Base-by-base conservation (phyloP, 2,888 invertebrate genomes). In the Zootermopsis nevadensis region DNA sequence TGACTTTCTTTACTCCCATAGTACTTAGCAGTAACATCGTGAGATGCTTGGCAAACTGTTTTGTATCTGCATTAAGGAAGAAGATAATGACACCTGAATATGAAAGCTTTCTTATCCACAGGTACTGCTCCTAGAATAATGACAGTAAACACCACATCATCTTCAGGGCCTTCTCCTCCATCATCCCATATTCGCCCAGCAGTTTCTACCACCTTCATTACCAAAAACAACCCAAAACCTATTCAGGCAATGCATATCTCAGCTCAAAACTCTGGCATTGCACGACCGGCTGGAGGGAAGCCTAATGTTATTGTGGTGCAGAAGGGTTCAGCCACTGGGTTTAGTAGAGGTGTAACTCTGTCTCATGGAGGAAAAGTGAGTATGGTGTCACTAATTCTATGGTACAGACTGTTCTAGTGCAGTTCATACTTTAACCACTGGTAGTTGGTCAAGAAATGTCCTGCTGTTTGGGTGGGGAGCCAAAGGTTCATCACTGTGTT, bases 271-370 rank as follows among this genome's bases (percentile, higher is more conserved):
- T 42, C 53, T 1, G 33, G 35, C 30, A 66, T 82, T 27, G 72
- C 86, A 42, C 87, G 86, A 83, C 83, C 87, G 83, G 80, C 86
- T 42, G 80, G 86, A 67, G 81, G 86, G 35, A 93, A 93, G 88
- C 91, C 92, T 80, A 93, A 91, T 87, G 90, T 93, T 35, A 92
- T 93, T 86, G 91, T 93, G 33, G 91, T 93, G 38, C 92, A 92
- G 87, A 93, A 93, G 87, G 92, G 92, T 69, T 89, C 91, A 15
- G 69, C 27, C 60, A 27, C 35, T 60, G 77, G 53, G 10, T 79
- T 79, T 66, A 79, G 66, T 35, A 79, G 60, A 87, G 91, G 91
- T 76, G 88, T 89, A 55, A 88, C 88, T n/a, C 86, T 89, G 81
- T 88, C 89, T 72, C 89, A 87, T 67, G 88, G 87, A 82, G 88